These are phyloP conservation scores for Laothoe populi DNA, from an alignment of 2,888 invertebrate genomes.

Conservation along the genomic window DNA sequence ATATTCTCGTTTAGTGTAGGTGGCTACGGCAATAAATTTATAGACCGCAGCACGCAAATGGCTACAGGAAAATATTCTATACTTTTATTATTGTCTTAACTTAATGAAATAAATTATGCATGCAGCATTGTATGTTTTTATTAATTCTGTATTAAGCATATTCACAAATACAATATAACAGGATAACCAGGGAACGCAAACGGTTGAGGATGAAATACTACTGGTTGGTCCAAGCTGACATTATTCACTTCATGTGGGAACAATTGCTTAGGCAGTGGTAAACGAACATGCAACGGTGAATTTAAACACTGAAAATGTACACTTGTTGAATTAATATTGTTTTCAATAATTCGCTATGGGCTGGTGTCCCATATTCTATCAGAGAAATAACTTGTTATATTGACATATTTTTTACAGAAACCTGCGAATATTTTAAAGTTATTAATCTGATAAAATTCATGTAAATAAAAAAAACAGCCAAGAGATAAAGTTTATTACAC, in stretches of 20 bases:
- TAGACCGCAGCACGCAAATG: not conserved
- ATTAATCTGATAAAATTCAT: too few relatives aligned
- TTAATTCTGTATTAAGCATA: conserved; percentile 5
- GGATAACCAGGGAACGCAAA: conserved; percentile 75
- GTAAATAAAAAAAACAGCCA: too few relatives aligned
- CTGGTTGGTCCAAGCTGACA: conserved; percentile 51
- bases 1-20: not conserved
- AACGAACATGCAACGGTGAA: not conserved
- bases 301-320: conserved; percentile 15
- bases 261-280: conserved; percentile 54
- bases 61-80: not conserved
- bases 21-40: not conserved
- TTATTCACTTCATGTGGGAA: conserved; percentile 65
- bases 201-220: conserved; percentile 71
- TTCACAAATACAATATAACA: conserved; percentile 57
- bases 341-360: not conserved
- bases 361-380: not conserved
- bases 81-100: not conserved
- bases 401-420: too few relatives aligned
- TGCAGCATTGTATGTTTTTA: conserved; percentile 9
- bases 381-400: too few relatives aligned
- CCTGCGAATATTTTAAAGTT: too few relatives aligned
- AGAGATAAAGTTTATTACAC: conserved; percentile 9
- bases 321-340: not conserved
- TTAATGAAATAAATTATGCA: conserved; percentile 10